These are phyloP conservation scores for Struthidea cinerea DNA, from an alignment of 2,113 vertebrate species.

Conservation along the genomic window DNA sequence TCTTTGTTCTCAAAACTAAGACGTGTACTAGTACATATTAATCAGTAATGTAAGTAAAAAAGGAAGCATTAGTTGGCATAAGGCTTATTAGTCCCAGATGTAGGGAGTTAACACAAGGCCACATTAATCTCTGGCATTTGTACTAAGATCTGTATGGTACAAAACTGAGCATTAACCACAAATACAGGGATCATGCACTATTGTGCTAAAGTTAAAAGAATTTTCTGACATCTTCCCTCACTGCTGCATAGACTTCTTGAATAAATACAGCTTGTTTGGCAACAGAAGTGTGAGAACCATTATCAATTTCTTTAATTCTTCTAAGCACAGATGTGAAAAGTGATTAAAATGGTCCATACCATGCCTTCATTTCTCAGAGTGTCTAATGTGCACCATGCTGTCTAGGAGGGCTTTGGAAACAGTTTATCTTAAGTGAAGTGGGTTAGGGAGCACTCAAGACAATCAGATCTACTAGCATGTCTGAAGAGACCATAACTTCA, in stretches of 20 bases:
- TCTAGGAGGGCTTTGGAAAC: not conserved
- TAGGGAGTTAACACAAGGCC: not conserved
- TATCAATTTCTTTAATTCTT: not conserved
- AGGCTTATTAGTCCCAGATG: not conserved
- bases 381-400: not conserved
- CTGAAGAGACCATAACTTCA: not conserved
- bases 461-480: not conserved
- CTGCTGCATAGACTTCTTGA: not conserved
- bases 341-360: not conserved
- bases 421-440: not conserved
- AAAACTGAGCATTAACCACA: not conserved
- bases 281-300: not conserved
- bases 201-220: not conserved
- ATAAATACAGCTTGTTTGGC: not conserved
- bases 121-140: not conserved
- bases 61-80: not conserved
- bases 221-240: not conserved
- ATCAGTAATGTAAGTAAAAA: not conserved
- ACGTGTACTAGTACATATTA: not conserved
- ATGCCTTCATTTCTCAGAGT: not conserved
- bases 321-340: not conserved
- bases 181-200: not conserved
- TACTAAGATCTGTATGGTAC: not conserved
- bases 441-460: not conserved
- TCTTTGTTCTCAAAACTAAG: not conserved